A percentile compares a stretch with the other conserved stretches of the same genome.
Conservation (phyloP, 2,113 vertebrate species). For the Brachyistius frenatus region DNA sequence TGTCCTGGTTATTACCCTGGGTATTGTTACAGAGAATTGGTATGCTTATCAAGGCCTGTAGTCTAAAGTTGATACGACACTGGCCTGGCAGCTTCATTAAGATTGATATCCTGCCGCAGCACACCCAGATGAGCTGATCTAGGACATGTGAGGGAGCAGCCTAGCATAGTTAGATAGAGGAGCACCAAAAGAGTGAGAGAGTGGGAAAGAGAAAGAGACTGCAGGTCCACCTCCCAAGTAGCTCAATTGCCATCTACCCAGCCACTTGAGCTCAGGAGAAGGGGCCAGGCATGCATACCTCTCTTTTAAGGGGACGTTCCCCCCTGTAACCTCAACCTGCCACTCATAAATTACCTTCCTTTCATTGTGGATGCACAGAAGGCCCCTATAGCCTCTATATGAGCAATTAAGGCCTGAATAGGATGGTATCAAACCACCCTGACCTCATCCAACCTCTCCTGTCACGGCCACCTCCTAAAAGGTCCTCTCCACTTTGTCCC, state of each 20-base stretch:
- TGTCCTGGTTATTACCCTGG: constrained; percentile 80
- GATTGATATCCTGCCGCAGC: constrained; percentile 77
- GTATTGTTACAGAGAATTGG: constrained; percentile 79
- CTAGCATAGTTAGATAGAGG: constrained; percentile 43
- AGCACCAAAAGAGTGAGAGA: constrained; percentile 50
- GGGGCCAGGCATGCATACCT: constrained; percentile 75
- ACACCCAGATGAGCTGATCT: constrained; percentile 71
- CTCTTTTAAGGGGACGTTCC: constrained; percentile 70
- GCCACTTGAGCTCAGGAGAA: constrained; percentile 74
- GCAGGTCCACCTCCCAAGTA: constrained; percentile 76
- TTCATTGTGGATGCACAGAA: constrained; percentile 81
- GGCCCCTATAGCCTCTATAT: constrained; percentile 77
- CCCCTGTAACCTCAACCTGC: constrained; percentile 78
- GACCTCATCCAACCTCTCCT: constrained; percentile 76
- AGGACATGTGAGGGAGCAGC: constrained; percentile 60
- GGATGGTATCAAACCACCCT: constrained; percentile 78
- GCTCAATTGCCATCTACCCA: constrained; percentile 74
- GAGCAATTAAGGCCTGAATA: constrained; percentile 80
- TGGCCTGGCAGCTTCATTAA: constrained; percentile 77
- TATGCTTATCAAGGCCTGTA: constrained; percentile 77
- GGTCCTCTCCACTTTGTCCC: constrained; percentile 67
- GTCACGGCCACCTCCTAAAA: constrained; percentile 79
- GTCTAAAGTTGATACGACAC: constrained; percentile 79
- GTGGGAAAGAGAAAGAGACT: constrained; percentile 50
- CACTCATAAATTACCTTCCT: constrained; percentile 81